phyloP scores from a whole-genome alignment of 2,888 invertebrate species.

The Abrostola tripartita region DNA sequence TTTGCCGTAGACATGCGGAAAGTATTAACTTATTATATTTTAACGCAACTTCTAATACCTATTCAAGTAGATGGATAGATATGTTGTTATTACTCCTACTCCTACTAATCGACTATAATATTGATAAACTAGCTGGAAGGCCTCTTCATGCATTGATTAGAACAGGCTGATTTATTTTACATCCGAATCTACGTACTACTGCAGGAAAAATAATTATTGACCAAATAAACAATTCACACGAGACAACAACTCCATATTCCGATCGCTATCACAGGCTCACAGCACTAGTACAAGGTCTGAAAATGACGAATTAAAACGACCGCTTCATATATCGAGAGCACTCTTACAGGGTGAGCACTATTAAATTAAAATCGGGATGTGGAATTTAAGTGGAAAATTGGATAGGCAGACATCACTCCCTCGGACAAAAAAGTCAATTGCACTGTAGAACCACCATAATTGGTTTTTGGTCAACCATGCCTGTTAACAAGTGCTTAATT shows the following conservation, averaged over 20 bases:
- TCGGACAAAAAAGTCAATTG: constrained; percentile 22
- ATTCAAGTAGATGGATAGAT: too few species aligned
- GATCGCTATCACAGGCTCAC: constrained; percentile 7
- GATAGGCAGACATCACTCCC: constrained; percentile 4
- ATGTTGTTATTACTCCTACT: too few species aligned
- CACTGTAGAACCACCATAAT: constrained; percentile 8
- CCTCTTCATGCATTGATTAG: neutral
- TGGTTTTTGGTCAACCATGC: constrained; percentile 8
- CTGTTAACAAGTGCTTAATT: neutral
- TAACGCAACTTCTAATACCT: too few species aligned
- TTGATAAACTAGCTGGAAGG: too few species aligned
- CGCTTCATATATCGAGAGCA: constrained; percentile 62
- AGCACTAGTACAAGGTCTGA: constrained; percentile 59
- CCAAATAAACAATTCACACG: neutral
- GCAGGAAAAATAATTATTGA: neutral
- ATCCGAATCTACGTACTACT: too few species aligned
- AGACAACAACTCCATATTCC: neutral
- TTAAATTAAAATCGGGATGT: constrained; percentile 14
- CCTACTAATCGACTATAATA: too few species aligned
- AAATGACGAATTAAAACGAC: constrained; percentile 63
- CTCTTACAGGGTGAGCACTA: constrained; percentile 54
- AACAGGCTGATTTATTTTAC: neutral
- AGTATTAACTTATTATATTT: too few species aligned
- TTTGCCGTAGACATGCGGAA: too few species aligned
- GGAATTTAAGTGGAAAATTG: constrained; percentile 24